phyloP scores from a whole-genome alignment of 2,888 invertebrate species.

The Apodemia duryi region DNA sequence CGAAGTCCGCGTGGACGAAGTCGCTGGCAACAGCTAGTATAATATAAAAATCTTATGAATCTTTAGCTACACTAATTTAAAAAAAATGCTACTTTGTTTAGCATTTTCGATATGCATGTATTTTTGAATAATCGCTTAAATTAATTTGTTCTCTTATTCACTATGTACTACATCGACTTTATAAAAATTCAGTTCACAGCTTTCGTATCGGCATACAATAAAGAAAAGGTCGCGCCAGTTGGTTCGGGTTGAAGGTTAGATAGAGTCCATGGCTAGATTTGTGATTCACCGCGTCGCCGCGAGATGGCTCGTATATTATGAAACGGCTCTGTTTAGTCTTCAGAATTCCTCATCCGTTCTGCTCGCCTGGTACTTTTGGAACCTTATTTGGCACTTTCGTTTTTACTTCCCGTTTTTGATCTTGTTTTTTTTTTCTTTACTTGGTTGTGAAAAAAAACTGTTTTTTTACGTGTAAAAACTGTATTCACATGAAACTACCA shows the following conservation, averaged over 20 bases:
- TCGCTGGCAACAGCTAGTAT: too few species aligned
- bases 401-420: slow-evolving; percentile 26
- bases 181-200: not conserved
- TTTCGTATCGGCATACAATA: slow-evolving; percentile 12
- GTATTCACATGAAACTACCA: too few species aligned
- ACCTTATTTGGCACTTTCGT: slow-evolving; percentile 68
- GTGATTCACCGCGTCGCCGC: slow-evolving; percentile 30
- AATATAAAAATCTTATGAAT: too few species aligned
- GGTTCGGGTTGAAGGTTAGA: slow-evolving; percentile 14
- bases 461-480: too few species aligned
- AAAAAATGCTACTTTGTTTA: too few species aligned
- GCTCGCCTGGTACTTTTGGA: slow-evolving; percentile 59
- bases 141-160: not conserved
- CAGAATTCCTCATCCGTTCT: slow-evolving; percentile 41
- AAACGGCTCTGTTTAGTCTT: slow-evolving; percentile 16
- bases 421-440: not conserved
- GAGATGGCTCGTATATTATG: slow-evolving; percentile 40
- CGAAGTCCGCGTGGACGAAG: too few species aligned
- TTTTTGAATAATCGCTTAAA: too few species aligned
- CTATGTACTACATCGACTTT: not conserved
- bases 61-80: too few species aligned
- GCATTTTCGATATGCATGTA: too few species aligned
- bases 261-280: slow-evolving; percentile 9
- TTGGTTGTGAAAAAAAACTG: too few species aligned
- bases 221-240: slow-evolving; percentile 16